Conservation (phyloP, 2,888 invertebrate genomes). For the Synanthedon tipuliformis region DNA sequence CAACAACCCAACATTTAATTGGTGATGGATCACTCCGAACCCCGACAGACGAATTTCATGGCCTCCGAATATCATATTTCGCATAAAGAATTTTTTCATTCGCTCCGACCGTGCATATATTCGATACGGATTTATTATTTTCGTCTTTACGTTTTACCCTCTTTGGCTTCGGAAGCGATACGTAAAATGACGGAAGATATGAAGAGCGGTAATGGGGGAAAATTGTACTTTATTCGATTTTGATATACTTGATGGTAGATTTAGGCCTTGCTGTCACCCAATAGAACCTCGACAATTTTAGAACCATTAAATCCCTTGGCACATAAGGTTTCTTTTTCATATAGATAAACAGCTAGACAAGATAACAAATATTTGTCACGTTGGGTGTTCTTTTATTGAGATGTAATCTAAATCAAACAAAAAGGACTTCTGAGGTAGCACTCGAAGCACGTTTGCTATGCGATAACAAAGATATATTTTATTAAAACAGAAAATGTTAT, state of each 20-base stretch:
- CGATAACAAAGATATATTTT: slow-evolving; percentile 25
- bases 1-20: slow-evolving; percentile 62
- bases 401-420: slow-evolving; percentile 38
- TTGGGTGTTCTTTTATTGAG: slow-evolving; percentile 39
- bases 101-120: slow-evolving; percentile 52
- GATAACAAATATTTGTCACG: slow-evolving; percentile 8
- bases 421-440: slow-evolving; percentile 54
- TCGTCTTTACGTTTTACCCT: slow-evolving; percentile 60
- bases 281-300: slow-evolving; percentile 11
- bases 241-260: slow-evolving; percentile 64
- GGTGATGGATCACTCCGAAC: slow-evolving; percentile 53
- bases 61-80: slow-evolving; percentile 35
- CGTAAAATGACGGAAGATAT: slow-evolving; percentile 67
- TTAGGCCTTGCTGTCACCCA: slow-evolving; percentile 51
- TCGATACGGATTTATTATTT: slow-evolving; percentile 67
- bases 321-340: background rate
- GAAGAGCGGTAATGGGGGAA: slow-evolving; percentile 67
- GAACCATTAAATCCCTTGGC: background rate
- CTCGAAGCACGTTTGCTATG: slow-evolving; percentile 36
- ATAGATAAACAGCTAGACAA: background rate
- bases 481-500: too few relatives aligned
- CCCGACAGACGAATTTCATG: slow-evolving; percentile 41
- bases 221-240: slow-evolving; percentile 69
- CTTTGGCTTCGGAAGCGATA: slow-evolving; percentile 62
- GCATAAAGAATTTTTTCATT: slow-evolving; percentile 36